Base-by-base conservation (phyloP, 2,888 invertebrate genomes). In the Drosophila cracens region DNA sequence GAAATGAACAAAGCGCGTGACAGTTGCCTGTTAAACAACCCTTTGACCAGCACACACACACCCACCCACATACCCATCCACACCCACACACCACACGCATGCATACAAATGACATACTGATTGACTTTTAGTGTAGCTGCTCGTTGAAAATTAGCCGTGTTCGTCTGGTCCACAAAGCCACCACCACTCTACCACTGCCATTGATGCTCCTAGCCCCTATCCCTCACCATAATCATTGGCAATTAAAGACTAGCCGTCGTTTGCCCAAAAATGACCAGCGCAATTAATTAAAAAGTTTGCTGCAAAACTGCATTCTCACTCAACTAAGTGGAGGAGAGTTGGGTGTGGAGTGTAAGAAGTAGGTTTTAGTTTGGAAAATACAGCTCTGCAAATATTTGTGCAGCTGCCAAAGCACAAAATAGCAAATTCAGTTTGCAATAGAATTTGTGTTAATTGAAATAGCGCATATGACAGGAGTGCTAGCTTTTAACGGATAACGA, bases 221-320 rank as follows among this genome's bases (percentile, higher is more conserved):
- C 16, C 53, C n/a, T 8, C 18, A n/a, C 51, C 11, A 29, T 18
- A 29, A 11, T 71, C 74, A 70, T 67, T 87, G 69, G 84, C 64
- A 81, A 87, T 81, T 79, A 63, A 70, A 76, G 72, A 38, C 46
- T 38, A 49, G 57, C 70, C 70, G 29, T 18, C 58, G 49, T 56
- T 66, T 75, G 58, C 36, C 81, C 51, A 74, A 89, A 82, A 87
- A 68, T 87, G 77, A 70, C 64, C 58, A 74, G 73, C 57, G 75
- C 78, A 85, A 89, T 84, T 85, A 89, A 85, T 85, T 85, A 85
- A 85, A 89, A 85, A 89, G 69, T 89, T 87, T 82, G 36, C 62
- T 51, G 62, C 70, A 59, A 59, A 83, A 68, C 48, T 76, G 53
- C 70, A 63, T 40, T 7, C 48, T 62, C 59, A 60, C 54, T n/a